These are phyloP conservation scores for Romanogobio albipinnatus DNA, from an alignment of 2,113 vertebrate species.

Conservation along the genomic window DNA sequence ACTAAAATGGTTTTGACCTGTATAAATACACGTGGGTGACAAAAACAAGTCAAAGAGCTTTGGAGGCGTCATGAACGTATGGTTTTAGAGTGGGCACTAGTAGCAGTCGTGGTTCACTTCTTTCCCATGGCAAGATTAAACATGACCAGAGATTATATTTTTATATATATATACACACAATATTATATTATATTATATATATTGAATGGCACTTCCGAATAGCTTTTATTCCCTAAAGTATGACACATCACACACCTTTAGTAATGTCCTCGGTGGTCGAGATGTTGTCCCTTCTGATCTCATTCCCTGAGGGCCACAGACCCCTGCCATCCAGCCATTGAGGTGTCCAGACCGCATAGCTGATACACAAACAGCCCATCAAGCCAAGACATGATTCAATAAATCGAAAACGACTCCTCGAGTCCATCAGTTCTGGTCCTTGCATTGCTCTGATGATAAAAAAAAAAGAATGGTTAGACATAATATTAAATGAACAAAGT, in stretches of 20 bases:
- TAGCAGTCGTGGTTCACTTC: background rate
- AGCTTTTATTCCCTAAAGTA: background rate
- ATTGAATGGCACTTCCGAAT: background rate
- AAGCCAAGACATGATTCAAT: conserved; percentile 71
- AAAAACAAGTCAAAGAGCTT: background rate
- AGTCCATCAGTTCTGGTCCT: conserved; percentile 61
- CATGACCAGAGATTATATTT: background rate
- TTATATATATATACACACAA: background rate
- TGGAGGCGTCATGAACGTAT: background rate
- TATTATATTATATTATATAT: no score
- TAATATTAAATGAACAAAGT: background rate
- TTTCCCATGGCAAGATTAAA: background rate
- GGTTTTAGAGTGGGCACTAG: background rate
- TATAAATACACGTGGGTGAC: no score
- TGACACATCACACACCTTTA: conserved; percentile 28
- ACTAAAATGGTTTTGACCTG: background rate
- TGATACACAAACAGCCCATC: conserved; percentile 71
- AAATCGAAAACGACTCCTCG: conserved; percentile 71
- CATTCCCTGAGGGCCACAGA: conserved; percentile 69
- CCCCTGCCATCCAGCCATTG: conserved; percentile 72
- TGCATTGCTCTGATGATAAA: conserved; percentile 62
- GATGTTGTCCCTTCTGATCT: conserved; percentile 46
- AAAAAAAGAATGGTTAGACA: background rate
- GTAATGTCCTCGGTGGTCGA: background rate
- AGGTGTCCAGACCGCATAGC: conserved; percentile 72